phyloP scores from a whole-genome alignment of 35 echinoderm and acorn worm species.

The Ophiothrix spiculata region DNA sequence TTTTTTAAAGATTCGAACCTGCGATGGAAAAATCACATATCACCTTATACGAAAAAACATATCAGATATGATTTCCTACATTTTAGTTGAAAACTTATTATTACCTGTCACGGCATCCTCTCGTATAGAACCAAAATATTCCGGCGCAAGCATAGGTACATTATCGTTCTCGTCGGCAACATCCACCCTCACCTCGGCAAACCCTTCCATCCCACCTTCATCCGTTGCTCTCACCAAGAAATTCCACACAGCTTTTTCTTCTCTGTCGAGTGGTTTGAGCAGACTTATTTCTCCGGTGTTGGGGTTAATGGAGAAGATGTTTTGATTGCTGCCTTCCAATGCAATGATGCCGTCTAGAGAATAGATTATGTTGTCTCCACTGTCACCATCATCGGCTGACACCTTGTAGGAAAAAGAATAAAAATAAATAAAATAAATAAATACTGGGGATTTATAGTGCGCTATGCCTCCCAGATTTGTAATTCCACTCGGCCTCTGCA shows the following conservation, averaged over 20 bases:
- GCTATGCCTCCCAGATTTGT: no score
- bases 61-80: no score
- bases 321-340: slow-evolving; percentile 26
- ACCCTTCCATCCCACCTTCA: slow-evolving; percentile 50
- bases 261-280: slow-evolving; percentile 47
- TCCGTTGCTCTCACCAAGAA: slow-evolving; percentile 65
- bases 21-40: no score
- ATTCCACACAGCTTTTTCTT: slow-evolving; percentile 38
- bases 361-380: slow-evolving; percentile 35
- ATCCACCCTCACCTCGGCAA: slow-evolving; percentile 37
- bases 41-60: no score
- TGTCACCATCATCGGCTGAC: slow-evolving; percentile 53
- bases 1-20: no score
- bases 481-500: no score
- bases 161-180: slow-evolving; percentile 76
- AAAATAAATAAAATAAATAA: no score
- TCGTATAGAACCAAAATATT: slow-evolving; percentile 57
- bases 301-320: slow-evolving; percentile 51
- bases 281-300: slow-evolving; percentile 51
- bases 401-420: slow-evolving; percentile 66
- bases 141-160: slow-evolving; percentile 44
- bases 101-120: slow-evolving; percentile 54
- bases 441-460: no score
- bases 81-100: no score
- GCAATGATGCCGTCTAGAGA: slow-evolving; percentile 54